Percentiles rank a stretch among this genome's conserved stretches.
These are phyloP conservation scores for Lordiphosa andalusiaca DNA, from an alignment of 2,888 invertebrate species.

Conservation along the genomic window DNA sequence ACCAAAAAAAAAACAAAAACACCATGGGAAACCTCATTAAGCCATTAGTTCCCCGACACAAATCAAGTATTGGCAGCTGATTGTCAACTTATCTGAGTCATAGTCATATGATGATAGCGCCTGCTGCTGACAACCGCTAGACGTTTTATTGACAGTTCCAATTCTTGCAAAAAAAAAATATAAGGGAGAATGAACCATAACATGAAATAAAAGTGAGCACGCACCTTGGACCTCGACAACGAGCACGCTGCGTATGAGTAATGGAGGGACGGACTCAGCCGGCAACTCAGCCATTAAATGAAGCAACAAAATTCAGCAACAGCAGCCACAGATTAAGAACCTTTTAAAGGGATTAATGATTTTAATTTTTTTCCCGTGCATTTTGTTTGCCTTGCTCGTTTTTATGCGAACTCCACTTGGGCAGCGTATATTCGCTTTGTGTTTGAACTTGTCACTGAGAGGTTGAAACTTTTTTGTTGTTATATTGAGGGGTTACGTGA, in stretches of 20 bases:
- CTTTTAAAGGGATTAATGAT: constrained; percentile 78
- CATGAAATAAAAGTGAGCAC: constrained; percentile 2
- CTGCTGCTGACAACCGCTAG: constrained; percentile 46
- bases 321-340: constrained; percentile 76
- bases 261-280: constrained; percentile 22
- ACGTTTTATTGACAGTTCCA: constrained; percentile 53
- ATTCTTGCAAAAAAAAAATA: constrained; percentile 12
- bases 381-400: constrained; percentile 18
- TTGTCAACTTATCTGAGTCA: constrained; percentile 45
- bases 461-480: no score
- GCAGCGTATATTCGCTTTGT: constrained; percentile 4
- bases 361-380: constrained; percentile 43
- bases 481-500: no score
- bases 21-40: constrained; percentile 22
- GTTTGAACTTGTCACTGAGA: neutral
- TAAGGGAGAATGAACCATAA: neutral
- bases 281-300: constrained; percentile 50
- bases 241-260: constrained; percentile 58
- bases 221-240: constrained; percentile 23
- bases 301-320: constrained; percentile 71
- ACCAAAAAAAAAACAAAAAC: constrained; percentile 8
- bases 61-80: constrained; percentile 68
- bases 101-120: constrained; percentile 61
- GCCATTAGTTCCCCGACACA: constrained; percentile 24
- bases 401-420: constrained; percentile 4